Base-by-base conservation (phyloP, 2,888 invertebrate genomes). In the Drosophila cyrtoloma region DNA sequence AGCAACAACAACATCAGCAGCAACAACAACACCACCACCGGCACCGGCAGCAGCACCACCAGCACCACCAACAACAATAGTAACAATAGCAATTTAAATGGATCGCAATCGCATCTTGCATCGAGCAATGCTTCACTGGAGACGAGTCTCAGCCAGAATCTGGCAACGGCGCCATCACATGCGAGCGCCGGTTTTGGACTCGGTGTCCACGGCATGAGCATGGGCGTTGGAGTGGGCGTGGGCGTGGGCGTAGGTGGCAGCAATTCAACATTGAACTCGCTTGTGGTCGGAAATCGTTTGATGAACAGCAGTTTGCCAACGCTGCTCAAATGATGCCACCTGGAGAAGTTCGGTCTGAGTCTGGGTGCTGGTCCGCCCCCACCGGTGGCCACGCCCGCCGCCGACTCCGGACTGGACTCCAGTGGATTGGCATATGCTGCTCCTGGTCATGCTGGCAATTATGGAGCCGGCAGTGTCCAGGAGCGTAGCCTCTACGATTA, bases 301-400 rank as follows among this genome's bases (percentile, higher is more conserved):
- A 92, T 92, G 92, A 92, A 92, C 78, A 72, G 82, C 79, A 91
- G 92, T 52, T 76, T 92, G 66, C 92, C 92, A 65, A 91, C 92
- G 58, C 84, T 92, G 88, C 90, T 92, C 71, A 92, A 92, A 92
- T 92, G 92, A 92, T 92, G 92, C 84, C 90, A 90, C 86, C 80
- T 92, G 86, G 91, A 90, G 69, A 90, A 90, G 83, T 90, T 91
- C 80, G 84, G 91, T 68, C 79, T 92, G 80, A 81, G 91, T 58
- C 71, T 86, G 76, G 82, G 90, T 52, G 81, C 83, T 55, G 86
- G 80, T 4, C 92, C 75, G 44, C 87, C 86, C 4, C 82, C 90
- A 53, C 82, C 89, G 51, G 73, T 80, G 35, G 75, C 90, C 37
- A 84, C 83, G 35, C 77, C 89, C 32, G 76, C 89, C 47, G 77